Conservation (phyloP, 1,140 invertebrate species). For the Trichogramma pretiosum region DNA sequence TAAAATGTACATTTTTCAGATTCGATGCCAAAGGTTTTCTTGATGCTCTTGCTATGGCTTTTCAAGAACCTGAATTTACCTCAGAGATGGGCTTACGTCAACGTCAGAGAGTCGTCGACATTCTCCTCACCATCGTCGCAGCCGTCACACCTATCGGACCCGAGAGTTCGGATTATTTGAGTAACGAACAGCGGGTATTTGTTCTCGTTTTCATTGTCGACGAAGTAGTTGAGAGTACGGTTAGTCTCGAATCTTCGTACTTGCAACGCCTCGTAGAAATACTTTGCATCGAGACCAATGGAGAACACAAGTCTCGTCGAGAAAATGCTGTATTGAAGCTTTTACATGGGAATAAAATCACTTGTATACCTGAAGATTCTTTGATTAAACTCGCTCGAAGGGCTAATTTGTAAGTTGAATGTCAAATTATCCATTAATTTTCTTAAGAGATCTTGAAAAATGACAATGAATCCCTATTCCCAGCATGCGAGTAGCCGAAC, state of each 20-base stretch:
- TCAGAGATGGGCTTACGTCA: conserved; percentile 64
- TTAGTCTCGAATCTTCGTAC: conserved; percentile 30
- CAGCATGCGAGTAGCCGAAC: conserved; percentile 37
- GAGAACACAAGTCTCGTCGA: conserved; percentile 57
- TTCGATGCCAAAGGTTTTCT: conserved; percentile 86
- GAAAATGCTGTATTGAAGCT: conserved; percentile 75
- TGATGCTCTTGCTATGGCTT: conserved; percentile 80
- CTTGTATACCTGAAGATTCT: conserved; percentile 48
- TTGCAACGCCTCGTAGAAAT: conserved; percentile 46
- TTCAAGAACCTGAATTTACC: conserved; percentile 74
- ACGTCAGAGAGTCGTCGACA: conserved; percentile 71
- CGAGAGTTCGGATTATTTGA: conserved; percentile 33
- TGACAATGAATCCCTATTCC: too few relatives aligned
- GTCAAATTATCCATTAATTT: too few relatives aligned
- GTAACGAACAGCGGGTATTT: conserved; percentile 50
- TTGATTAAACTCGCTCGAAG: conserved; percentile 53
- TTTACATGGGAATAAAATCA: conserved; percentile 58
- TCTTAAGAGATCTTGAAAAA: not conserved
- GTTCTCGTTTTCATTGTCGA: conserved; percentile 48
- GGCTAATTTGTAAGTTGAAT: conserved; percentile 56
- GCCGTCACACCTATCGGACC: conserved; percentile 39
- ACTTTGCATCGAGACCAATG: conserved; percentile 43
- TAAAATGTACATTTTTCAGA: conserved; percentile 28
- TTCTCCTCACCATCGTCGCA: conserved; percentile 68
- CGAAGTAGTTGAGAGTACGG: conserved; percentile 34